Percentiles rank a stretch among this genome's conserved stretches.
These are phyloP conservation scores for Toxostoma redivivum DNA, from an alignment of 2,113 vertebrate species.

Conservation along the genomic window DNA sequence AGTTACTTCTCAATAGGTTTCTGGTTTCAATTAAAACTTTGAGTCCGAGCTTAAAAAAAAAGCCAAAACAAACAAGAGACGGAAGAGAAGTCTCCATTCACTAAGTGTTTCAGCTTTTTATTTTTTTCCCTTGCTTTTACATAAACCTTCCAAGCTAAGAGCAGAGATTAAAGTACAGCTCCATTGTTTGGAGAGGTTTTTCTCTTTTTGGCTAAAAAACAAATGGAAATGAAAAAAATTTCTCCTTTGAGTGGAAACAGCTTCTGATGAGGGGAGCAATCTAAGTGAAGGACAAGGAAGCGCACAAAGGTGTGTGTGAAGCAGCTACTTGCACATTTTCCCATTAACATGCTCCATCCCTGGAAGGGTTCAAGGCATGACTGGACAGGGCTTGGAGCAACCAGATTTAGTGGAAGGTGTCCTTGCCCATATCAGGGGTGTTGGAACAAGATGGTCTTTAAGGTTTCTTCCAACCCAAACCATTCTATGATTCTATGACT, in stretches of 20 bases:
- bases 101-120: not conserved
- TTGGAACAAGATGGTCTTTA: not conserved
- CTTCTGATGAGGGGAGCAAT: not conserved
- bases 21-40: conserved; percentile 77
- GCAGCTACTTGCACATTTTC: not conserved
- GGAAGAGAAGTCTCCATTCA: conserved; percentile 34
- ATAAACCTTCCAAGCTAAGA: not conserved
- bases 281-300: not conserved
- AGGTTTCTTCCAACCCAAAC: not conserved
- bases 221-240: not conserved
- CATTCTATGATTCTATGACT: not conserved
- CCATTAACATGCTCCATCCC: not conserved
- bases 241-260: not conserved
- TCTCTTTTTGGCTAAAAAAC: not conserved
- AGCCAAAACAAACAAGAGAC: conserved; percentile 14
- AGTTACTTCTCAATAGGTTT: conserved; percentile 66
- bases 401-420: not conserved
- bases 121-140: not conserved
- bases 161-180: not conserved
- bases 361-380: not conserved
- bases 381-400: not conserved
- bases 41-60: conserved; percentile 15
- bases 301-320: not conserved
- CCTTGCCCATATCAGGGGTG: not conserved
- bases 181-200: not conserved